These are phyloP conservation scores for Aselliscus stoliczkanus DNA, from an alignment of 2,797 vertebrate species.

Conservation along the genomic window DNA sequence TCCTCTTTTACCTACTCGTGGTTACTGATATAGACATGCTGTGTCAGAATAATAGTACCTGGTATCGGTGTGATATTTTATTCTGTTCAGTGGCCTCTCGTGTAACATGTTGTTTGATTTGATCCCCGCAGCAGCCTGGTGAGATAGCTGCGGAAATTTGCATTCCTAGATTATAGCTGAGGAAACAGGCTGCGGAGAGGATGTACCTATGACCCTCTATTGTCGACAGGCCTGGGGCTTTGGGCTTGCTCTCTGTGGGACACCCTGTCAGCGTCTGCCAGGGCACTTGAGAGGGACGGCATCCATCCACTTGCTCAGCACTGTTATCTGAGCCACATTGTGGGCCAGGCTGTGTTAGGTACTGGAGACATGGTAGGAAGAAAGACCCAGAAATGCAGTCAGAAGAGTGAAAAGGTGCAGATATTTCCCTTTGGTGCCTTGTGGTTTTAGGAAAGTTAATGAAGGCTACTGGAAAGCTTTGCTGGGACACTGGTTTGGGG, in stretches of 20 bases:
- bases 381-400: neutral
- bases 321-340: neutral
- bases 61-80: neutral
- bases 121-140: neutral
- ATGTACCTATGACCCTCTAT: neutral
- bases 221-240: neutral
- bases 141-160: neutral
- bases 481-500: neutral
- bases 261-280: neutral
- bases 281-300: neutral
- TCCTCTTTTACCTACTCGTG: neutral
- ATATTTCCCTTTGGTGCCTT: neutral
- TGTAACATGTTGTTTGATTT: neutral
- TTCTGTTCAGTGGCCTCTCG: neutral
- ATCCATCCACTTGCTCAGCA: constrained; percentile 3
- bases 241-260: neutral
- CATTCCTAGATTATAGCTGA: neutral
- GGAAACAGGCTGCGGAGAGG: neutral
- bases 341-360: neutral
- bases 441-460: neutral
- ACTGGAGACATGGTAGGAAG: neutral
- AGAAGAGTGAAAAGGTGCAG: neutral
- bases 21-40: neutral
- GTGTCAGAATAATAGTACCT: neutral
- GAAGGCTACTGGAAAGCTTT: neutral